These are phyloP conservation scores for Athetis lepigone DNA, from an alignment of 2,888 invertebrate genomes.

Conservation along the genomic window DNA sequence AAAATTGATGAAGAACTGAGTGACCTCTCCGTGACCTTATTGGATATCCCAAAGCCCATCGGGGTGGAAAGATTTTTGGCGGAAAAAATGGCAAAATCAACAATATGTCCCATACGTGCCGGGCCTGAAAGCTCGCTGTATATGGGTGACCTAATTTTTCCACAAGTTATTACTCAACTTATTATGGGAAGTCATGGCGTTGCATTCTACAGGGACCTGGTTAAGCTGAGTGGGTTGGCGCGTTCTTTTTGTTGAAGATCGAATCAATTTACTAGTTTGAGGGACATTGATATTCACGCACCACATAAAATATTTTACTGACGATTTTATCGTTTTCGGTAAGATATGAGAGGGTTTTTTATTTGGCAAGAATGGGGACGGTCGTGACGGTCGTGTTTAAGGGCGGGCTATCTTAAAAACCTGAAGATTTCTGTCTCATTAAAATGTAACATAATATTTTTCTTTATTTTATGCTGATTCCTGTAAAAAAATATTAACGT, in stretches of 20 bases:
- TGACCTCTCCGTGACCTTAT: slow-evolving; percentile 44
- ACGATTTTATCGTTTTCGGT: slow-evolving; percentile 20
- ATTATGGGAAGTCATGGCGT: slow-evolving; percentile 71
- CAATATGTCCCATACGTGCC: slow-evolving; percentile 63
- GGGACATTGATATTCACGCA: slow-evolving; percentile 28
- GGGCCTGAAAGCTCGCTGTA: slow-evolving; percentile 62
- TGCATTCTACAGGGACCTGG: slow-evolving; percentile 72
- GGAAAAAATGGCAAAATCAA: slow-evolving; percentile 60
- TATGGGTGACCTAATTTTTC: slow-evolving; percentile 79
- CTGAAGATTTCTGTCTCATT: too few species aligned
- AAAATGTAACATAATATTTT: too few species aligned
- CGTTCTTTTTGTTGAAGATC: slow-evolving; percentile 60
- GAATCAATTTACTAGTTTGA: slow-evolving; percentile 57
- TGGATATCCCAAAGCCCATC: slow-evolving; percentile 31
- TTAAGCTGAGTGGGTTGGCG: slow-evolving; percentile 59
- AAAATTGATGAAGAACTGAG: slow-evolving; percentile 29
- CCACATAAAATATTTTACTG: slow-evolving; percentile 46
- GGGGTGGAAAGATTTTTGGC: slow-evolving; percentile 43
- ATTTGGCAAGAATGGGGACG: not conserved
- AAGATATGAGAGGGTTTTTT: slow-evolving; percentile 16
- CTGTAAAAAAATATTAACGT: too few species aligned
- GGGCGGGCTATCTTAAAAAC: too few species aligned
- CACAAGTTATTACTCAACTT: slow-evolving; percentile 74
- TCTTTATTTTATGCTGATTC: too few species aligned
- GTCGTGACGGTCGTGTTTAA: too few species aligned